These are phyloP conservation scores for Sebastolobus alascanus DNA, from an alignment of 2,797 vertebrate species.

Conservation along the genomic window DNA sequence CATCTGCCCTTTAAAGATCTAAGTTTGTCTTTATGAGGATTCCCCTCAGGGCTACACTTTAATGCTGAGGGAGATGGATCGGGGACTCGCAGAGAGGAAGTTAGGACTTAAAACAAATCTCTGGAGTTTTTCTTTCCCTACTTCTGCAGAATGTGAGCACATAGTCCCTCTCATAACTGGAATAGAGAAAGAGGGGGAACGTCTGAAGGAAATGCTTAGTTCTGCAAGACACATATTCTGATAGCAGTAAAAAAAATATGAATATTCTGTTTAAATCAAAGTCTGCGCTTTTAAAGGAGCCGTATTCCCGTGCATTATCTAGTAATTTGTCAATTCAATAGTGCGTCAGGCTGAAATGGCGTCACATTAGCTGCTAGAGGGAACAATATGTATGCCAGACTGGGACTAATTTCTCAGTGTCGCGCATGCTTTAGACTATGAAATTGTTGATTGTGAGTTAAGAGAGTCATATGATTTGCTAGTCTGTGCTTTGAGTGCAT, in stretches of 20 bases:
- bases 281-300: neutral
- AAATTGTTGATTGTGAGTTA: conserved; percentile 58
- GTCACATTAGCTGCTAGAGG: neutral
- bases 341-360: conserved; percentile 32
- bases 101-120: conserved; percentile 32
- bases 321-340: conserved; percentile 42
- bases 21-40: conserved; percentile 8
- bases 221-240: neutral
- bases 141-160: neutral
- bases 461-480: conserved; percentile 5
- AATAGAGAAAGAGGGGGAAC: neutral
- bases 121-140: conserved; percentile 10
- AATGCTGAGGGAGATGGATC: conserved; percentile 9
- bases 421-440: conserved; percentile 36
- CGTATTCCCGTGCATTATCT: conserved; percentile 16
- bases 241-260: neutral
- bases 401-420: conserved; percentile 37
- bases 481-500: neutral
- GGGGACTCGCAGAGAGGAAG: conserved; percentile 11
- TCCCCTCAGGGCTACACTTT: conserved; percentile 23
- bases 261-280: conserved; percentile 15
- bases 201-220: neutral
- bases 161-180: neutral
- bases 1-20: neutral
- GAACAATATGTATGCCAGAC: conserved; percentile 24